Base-by-base conservation (phyloP, 2,888 invertebrate species). In the Drosophila pullipes region DNA sequence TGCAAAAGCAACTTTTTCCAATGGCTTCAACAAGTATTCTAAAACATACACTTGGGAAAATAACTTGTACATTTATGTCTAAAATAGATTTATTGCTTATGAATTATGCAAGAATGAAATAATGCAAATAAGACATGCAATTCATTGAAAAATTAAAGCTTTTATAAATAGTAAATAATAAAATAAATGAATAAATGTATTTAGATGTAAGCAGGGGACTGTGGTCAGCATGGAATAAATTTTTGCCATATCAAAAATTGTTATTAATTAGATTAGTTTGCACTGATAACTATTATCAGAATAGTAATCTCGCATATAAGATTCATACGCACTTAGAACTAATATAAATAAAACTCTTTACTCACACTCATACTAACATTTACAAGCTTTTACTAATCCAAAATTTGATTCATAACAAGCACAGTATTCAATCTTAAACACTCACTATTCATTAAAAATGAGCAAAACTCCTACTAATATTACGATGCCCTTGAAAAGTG, bases 391-490 rank as follows among this genome's bases (percentile, higher is more conserved):
- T n/a, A 16, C 31, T 50, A 18, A 13, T 1, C 33, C 3, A 13
- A 6, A n/a, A 41, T 31, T 37, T n/a, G 11, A 53, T 37, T 44
- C 37, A 55, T 13, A 39, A 77, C 55, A 58, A 60, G 63, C 52
- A 49, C 41, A 52, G 70, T 44, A 18, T 28, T 35, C 18, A 4
- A 11, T 16, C 4, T 16, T 30, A 58, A 22, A 59, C 5, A 11
- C 10, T 16, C 22, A 70, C 4, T 13, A n/a, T 37, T 50, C 18
- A 60, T 22, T 16, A 3, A 49, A 33, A 30, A 85, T 86, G 91
- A 85, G 89, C 73, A 68, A 83, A 55, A 58, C 66, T 47, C 47
- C 73, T 35, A 70, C 62, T 83, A 69, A 25, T 25, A 25, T 25
- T 25, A 25, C 25, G 25, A 25, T 25, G 25, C 25, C 22, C 22